Evolutionary conservation across 2,797 vertebrate genomes (phyloP).

Genomic region (Pantherophis vulpinus): DNA sequence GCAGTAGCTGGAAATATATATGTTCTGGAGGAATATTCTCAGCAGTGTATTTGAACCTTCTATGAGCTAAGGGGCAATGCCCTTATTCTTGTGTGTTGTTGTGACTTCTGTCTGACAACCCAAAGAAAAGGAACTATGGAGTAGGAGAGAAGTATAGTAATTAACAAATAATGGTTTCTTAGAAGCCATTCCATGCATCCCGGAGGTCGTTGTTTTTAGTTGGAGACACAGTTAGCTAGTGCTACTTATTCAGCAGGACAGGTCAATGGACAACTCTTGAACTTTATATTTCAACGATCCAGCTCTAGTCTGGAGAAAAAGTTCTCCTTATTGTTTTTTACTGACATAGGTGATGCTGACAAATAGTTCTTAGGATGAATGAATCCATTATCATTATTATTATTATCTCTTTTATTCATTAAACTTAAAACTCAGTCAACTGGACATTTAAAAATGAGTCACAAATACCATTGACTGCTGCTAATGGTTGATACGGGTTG

Average conservation of each 20-base stretch:
- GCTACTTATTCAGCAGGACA: neutral
- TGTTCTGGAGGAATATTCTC: neutral
- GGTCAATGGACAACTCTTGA: neutral
- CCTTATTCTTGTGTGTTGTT: neutral
- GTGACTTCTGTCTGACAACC: neutral
- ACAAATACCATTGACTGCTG: too few species aligned
- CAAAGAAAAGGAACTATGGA: neutral
- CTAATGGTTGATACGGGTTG: too few species aligned
- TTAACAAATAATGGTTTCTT: neutral
- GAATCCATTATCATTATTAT: neutral
- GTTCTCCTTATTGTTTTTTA: neutral
- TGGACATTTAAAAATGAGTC: too few species aligned
- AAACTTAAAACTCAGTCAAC: too few species aligned
- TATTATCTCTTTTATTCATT: neutral
- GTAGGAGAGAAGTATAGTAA: neutral
- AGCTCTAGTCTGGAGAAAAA: neutral
- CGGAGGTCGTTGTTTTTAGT: neutral
- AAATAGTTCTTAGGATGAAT: neutral
- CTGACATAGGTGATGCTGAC: neutral
- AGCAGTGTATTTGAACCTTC: neutral
- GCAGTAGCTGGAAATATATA: neutral
- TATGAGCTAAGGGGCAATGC: neutral
- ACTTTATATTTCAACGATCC: neutral
- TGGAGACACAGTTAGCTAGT: neutral
- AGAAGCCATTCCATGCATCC: neutral